phyloP scores from a whole-genome alignment of 2,113 vertebrate genomes.

The Mesoclemmys tuberculata region DNA sequence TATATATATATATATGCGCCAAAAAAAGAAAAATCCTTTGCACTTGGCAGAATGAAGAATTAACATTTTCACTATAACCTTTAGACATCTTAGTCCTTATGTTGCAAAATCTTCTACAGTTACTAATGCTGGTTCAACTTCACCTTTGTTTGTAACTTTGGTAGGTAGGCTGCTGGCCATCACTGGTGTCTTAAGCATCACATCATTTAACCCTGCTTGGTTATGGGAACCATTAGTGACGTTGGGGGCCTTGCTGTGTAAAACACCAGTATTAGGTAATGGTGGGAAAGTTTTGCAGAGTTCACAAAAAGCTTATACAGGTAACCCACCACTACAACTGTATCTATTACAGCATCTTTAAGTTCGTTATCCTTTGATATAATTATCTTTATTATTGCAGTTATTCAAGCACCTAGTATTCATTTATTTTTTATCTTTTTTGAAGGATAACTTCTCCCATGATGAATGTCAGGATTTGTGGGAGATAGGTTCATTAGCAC shows the following conservation, averaged over 20 bases:
- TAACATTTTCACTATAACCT: background rate
- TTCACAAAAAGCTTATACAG: background rate
- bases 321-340: background rate
- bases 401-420: background rate
- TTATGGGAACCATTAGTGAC: background rate
- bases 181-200: background rate
- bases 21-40: background rate
- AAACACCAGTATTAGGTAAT: background rate
- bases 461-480: background rate
- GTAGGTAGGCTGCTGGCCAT: background rate
- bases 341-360: rapidly evolving
- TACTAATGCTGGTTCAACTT: background rate
- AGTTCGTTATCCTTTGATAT: background rate
- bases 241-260: rapidly evolving
- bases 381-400: background rate
- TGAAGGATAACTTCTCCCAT: background rate
- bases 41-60: background rate
- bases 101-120: background rate
- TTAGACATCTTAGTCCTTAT: background rate
- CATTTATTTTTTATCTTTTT: background rate
- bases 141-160: background rate
- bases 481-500: background rate
- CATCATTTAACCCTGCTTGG: background rate
- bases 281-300: background rate
- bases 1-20: background rate